These are phyloP conservation scores for Myotis planiceps DNA, from an alignment of 2,797 vertebrate species.

Conservation along the genomic window DNA sequence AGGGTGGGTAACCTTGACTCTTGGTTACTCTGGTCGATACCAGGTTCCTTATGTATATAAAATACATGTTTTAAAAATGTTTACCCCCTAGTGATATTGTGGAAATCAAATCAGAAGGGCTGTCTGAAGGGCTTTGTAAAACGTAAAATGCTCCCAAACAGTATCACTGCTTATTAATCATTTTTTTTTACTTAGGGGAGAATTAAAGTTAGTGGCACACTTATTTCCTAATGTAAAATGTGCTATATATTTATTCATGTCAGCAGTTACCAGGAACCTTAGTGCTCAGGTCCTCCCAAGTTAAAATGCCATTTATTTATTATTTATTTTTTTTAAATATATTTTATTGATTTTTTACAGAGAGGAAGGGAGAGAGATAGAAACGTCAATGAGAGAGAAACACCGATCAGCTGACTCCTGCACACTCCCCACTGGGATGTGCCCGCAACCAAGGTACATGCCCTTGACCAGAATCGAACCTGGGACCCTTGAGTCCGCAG, in stretches of 20 bases:
- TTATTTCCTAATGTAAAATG: not conserved
- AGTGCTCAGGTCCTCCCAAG: not conserved
- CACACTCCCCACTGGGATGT: too few species aligned
- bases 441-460: too few species aligned
- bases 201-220: not conserved
- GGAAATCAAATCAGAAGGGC: not conserved
- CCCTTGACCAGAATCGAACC: too few species aligned
- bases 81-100: not conserved
- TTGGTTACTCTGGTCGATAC: not conserved
- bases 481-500: too few species aligned
- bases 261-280: not conserved
- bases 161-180: not conserved
- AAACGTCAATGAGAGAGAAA: too few species aligned
- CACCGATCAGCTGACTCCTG: too few species aligned
- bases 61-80: not conserved
- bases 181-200: not conserved
- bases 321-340: too few species aligned
- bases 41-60: not conserved
- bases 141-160: not conserved
- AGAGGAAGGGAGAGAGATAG: too few species aligned
- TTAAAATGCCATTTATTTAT: not conserved
- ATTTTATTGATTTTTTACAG: too few species aligned
- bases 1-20: not conserved
- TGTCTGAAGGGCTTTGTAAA: constrained; percentile 5
- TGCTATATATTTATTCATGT: not conserved